Evolutionary conservation across 2,113 vertebrate genomes (phyloP).

Genomic region (Scomber colias): DNA sequence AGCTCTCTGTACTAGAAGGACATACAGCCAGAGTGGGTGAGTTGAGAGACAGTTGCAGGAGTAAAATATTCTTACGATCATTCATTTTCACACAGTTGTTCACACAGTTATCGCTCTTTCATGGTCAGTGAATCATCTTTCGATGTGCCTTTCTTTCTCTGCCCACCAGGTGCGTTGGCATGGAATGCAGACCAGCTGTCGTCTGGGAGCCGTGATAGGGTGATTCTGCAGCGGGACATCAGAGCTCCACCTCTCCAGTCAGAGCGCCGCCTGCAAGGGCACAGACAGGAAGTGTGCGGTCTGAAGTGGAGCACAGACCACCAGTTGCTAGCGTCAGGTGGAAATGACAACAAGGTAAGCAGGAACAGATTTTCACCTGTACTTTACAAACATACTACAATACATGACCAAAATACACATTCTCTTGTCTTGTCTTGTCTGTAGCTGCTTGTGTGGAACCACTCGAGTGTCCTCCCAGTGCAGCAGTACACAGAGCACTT

Average conservation of each 20-base stretch:
- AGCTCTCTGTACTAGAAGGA: constrained; percentile 94
- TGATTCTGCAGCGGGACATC: constrained; percentile 97
- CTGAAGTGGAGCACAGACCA: constrained; percentile 99
- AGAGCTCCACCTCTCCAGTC: constrained; percentile 94
- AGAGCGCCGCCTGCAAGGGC: constrained; percentile 95
- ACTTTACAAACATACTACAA: neutral
- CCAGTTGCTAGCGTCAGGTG: constrained; percentile 96
- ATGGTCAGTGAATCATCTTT: constrained; percentile 4
- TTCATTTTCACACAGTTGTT: constrained; percentile 7
- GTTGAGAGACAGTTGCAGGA: constrained; percentile 48
- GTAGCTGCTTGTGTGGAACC: constrained; percentile 98
- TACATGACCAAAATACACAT: neutral
- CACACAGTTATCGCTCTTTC: constrained; percentile 17
- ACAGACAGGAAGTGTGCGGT: constrained; percentile 97
- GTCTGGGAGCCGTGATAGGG: constrained; percentile 94
- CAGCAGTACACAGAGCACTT: constrained; percentile 98
- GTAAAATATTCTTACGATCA: neutral
- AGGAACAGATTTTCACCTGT: neutral
- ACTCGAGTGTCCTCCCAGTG: constrained; percentile 94
- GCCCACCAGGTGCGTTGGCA: constrained; percentile 90
- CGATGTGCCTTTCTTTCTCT: neutral
- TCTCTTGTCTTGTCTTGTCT: neutral
- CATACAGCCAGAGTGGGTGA: constrained; percentile 98
- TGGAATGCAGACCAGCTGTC: constrained; percentile 99
- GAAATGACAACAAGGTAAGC: constrained; percentile 97